Evolutionary conservation across 2,888 invertebrate genomes (phyloP), one percentile per base, ranked within the genome.

Genomic region (Platycnemis pennipes): DNA sequence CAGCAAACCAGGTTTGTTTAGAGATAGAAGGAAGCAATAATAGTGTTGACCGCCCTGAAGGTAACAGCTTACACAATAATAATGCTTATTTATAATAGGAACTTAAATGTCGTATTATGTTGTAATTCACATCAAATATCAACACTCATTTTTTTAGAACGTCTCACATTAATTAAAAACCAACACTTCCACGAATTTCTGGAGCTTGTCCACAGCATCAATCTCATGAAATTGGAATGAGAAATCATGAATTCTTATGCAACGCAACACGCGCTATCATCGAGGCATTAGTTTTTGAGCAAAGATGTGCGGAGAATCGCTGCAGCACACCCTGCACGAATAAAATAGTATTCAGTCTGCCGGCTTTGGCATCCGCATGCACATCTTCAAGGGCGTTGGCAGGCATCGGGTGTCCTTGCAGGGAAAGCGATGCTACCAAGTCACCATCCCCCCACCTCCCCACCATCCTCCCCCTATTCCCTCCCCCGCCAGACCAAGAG

Each of bases 331-430:
- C n/a, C 77, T 77, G 8, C 77, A 37, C 77, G 37, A 2, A 26
- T 26, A 77, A 77, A 77, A 37, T 37, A 77, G 8, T 77, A 16
- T 77, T 37, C 31, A 77, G 31, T 37, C 1, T 77, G 77, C 31
- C 77, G 37, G 69, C 69, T 37, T 37, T 37, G 31, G 37, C 37
- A 77, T 77, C 77, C 77, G 11, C 77, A 37, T 77, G 77, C 77
- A 77, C 77, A 77, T 37, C 91, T 56, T 63, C 91, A 91, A 91
- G 91, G 91, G 91, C 91, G 91, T 91, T 69, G 63, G 69, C 44
- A 42, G 56, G 56, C 89, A 37, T n/a, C n/a, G 63, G 11, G 44
- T 91, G 91, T 91, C 91, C 91, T 91, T 91, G 91, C 91, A 91
- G 44, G 77, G 77, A 77, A 13, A 53, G 42, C 53, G 56, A 91